Base-by-base conservation (phyloP, 2,888 invertebrate genomes). In the Drosophila infuscata region DNA sequence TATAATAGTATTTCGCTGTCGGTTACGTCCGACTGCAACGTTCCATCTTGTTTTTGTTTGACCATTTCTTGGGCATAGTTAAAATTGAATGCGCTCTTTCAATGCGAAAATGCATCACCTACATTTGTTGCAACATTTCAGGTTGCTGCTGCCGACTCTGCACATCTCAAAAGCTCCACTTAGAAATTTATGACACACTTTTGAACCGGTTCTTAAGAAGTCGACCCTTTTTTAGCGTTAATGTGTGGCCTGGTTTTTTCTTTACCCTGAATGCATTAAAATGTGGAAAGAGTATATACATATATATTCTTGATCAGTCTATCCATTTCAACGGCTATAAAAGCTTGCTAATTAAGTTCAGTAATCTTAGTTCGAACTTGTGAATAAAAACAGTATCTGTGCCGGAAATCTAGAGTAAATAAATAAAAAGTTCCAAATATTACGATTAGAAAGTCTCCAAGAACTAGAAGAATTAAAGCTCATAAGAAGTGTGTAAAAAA, bases 1-100 rank as follows among this genome's bases (percentile, higher is more conserved):
- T n/a, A n/a, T n/a, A n/a, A n/a, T n/a, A n/a, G n/a, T n/a, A n/a
- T n/a, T n/a, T n/a, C n/a, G n/a, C n/a, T n/a, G n/a, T n/a, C n/a
- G n/a, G n/a, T n/a, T n/a, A n/a, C n/a, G n/a, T n/a, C n/a, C n/a
- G n/a, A n/a, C n/a, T n/a, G n/a, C n/a, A n/a, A n/a, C n/a, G n/a
- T n/a, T n/a, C n/a, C n/a, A n/a, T n/a, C n/a, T n/a, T n/a, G n/a
- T n/a, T n/a, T 53, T 30, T 51, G 3, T 30, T 51, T 30, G 15
- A 9, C 8, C 32, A 52, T 52, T 52, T 32, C 12, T 52, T 20
- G 52, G 20, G 20, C 11, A 33, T 33, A 52, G 33, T 20, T 52
- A 15, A 52, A 33, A 33, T n/a, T 33, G 52, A 52, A 52, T 52
- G 52, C 33, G 52, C 52, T 33, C 35, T 53, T 35, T 53, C 20